Conservation (phyloP, 1,140 invertebrate genomes). For the Prorops nasuta region DNA sequence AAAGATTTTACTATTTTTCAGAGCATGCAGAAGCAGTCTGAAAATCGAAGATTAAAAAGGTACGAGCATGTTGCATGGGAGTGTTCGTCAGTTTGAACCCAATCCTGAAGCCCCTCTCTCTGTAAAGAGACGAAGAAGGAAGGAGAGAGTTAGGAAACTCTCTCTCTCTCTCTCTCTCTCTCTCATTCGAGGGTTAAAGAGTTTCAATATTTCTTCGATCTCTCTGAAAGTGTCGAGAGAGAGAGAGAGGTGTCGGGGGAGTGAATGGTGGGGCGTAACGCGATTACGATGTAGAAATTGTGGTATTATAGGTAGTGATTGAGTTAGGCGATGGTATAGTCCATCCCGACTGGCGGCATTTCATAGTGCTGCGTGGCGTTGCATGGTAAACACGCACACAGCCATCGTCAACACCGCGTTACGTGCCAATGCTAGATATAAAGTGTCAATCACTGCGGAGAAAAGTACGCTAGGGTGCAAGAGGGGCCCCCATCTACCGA, state of each 20-base stretch:
- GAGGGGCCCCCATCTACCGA: slow-evolving; percentile 5
- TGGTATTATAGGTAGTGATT: slow-evolving; percentile 55
- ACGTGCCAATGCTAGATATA: slow-evolving; percentile 43
- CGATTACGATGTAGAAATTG: slow-evolving; percentile 55
- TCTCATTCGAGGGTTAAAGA: too few relatives aligned
- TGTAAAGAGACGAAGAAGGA: too few relatives aligned
- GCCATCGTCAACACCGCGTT: slow-evolving; percentile 35
- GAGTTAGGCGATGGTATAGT: slow-evolving; percentile 47
- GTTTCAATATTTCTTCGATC: slow-evolving; percentile 31
- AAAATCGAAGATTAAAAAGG: too few relatives aligned
- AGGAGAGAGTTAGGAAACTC: too few relatives aligned
- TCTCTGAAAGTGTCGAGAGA: neutral
- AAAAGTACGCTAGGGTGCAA: slow-evolving; percentile 24
- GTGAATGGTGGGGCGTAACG: slow-evolving; percentile 39
- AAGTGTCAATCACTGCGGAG: slow-evolving; percentile 51
- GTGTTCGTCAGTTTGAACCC: too few relatives aligned
- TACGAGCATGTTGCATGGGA: too few relatives aligned
- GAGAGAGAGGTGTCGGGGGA: slow-evolving; percentile 16
- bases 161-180: too few relatives aligned
- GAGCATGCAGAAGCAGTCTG: too few relatives aligned
- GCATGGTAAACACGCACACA: too few relatives aligned
- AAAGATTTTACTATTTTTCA: too few relatives aligned
- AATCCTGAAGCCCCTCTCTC: too few relatives aligned
- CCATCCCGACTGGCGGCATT: slow-evolving; percentile 28
- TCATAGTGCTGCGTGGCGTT: too few relatives aligned